Evolutionary conservation across 2,888 invertebrate species (phyloP).

Genomic region (Cephus nigrinus): DNA sequence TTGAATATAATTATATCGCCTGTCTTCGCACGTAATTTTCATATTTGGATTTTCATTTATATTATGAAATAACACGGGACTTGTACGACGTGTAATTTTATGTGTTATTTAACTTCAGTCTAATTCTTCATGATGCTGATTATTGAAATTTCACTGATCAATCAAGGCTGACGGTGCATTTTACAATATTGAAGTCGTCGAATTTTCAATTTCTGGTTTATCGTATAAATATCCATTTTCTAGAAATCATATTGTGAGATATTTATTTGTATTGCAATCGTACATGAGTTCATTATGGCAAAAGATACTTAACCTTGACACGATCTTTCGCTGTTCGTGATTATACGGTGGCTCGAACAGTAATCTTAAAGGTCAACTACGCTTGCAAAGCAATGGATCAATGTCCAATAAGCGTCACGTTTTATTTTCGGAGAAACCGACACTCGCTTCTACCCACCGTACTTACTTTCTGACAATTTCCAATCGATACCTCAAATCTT

Average conservation of each 20-base stretch:
- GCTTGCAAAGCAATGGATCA: background rate
- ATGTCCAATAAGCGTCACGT: background rate
- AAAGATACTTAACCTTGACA: background rate
- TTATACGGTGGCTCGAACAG: background rate
- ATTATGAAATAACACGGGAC: background rate
- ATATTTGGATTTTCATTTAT: background rate
- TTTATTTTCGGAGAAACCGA: background rate
- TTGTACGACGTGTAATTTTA: background rate
- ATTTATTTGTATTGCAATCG: background rate
- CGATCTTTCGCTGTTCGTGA: background rate
- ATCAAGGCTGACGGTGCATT: background rate
- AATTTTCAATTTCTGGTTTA: background rate
- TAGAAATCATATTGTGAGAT: background rate
- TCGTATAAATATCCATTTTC: background rate
- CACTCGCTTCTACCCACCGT: background rate
- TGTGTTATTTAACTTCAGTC: background rate
- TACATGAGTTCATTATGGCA: background rate
- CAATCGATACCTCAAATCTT: conserved; percentile 9
- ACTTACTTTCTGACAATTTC: background rate
- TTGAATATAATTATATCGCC: background rate
- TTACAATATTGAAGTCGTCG: background rate
- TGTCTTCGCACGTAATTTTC: background rate
- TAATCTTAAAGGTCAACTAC: background rate
- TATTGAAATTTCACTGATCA: background rate
- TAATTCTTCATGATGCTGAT: background rate